Percentiles rank a stretch among this genome's conserved stretches.
phyloP scores from a whole-genome alignment of 2,797 vertebrate species.

The Lepilemur ruficaudatus region DNA sequence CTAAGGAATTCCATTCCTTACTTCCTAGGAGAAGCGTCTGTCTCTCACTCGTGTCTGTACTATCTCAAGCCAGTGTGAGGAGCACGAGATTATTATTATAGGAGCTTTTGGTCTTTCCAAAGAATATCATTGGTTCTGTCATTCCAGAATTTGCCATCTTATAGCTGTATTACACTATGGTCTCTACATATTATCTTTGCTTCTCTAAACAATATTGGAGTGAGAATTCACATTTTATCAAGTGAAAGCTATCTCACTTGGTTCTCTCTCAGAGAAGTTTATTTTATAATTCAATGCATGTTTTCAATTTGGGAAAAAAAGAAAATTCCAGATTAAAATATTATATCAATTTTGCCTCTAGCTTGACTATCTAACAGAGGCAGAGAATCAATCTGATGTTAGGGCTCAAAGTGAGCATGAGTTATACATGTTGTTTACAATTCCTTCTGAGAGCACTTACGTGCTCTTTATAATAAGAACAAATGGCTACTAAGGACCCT shows the following conservation, averaged over 20 bases:
- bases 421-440: background rate
- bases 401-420: background rate
- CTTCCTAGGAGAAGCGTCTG: background rate
- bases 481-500: constrained; percentile 45
- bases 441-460: constrained; percentile 34
- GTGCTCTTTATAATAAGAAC: constrained; percentile 47
- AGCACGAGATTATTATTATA: background rate
- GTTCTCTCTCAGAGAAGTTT: background rate
- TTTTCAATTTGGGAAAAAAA: background rate
- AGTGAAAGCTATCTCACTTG: background rate
- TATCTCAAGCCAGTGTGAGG: background rate
- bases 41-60: background rate
- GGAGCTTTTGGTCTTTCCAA: background rate
- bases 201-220: background rate
- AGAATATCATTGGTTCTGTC: background rate
- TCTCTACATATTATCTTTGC: background rate
- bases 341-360: background rate
- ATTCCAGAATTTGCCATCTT: background rate
- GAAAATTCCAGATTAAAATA: background rate
- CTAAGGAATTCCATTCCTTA: background rate
- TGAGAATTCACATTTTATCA: constrained; percentile 23
- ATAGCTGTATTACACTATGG: background rate
- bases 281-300: constrained; percentile 3
- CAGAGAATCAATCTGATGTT: background rate
- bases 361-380: background rate